Evolutionary conservation across 2,797 vertebrate species (phyloP).

Genomic region (Poeciliopsis paucimaculata): DNA sequence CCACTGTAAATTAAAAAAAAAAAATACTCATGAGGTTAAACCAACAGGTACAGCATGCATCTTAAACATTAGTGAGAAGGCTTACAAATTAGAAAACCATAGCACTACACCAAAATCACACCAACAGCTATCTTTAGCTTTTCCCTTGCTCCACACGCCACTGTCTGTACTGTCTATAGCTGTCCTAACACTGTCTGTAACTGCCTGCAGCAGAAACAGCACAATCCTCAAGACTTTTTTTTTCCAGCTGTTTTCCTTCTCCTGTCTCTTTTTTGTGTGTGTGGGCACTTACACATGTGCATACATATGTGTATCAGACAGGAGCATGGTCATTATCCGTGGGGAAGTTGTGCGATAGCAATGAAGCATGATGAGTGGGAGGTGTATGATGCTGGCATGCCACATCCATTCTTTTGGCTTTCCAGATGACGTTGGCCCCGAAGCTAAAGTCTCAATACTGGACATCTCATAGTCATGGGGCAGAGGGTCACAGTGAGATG

Average conservation of each 20-base stretch:
- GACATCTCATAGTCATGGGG: conserved; percentile 62
- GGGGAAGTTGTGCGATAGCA: conserved; percentile 44
- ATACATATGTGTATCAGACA: conserved; percentile 36
- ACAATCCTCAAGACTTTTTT: conserved; percentile 1
- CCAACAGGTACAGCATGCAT: neutral
- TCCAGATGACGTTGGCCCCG: conserved; percentile 53
- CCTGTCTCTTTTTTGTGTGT: neutral
- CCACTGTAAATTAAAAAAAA: neutral
- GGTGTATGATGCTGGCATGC: conserved; percentile 63
- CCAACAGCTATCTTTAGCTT: neutral
- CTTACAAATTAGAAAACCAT: neutral
- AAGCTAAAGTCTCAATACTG: conserved; percentile 60
- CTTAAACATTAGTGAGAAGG: neutral
- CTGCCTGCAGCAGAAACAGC: neutral
- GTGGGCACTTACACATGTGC: conserved; percentile 16
- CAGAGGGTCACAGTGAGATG: conserved; percentile 40
- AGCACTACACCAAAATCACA: neutral
- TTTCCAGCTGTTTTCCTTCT: conserved; percentile 2
- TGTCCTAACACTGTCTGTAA: neutral
- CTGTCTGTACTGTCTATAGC: neutral
- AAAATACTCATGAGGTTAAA: neutral
- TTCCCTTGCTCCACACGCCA: neutral
- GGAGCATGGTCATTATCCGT: conserved; percentile 38
- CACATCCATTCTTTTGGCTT: conserved; percentile 55
- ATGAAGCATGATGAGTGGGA: conserved; percentile 63